Conservation (phyloP, 2,797 vertebrate species). For the Nannoperca obscura region DNA sequence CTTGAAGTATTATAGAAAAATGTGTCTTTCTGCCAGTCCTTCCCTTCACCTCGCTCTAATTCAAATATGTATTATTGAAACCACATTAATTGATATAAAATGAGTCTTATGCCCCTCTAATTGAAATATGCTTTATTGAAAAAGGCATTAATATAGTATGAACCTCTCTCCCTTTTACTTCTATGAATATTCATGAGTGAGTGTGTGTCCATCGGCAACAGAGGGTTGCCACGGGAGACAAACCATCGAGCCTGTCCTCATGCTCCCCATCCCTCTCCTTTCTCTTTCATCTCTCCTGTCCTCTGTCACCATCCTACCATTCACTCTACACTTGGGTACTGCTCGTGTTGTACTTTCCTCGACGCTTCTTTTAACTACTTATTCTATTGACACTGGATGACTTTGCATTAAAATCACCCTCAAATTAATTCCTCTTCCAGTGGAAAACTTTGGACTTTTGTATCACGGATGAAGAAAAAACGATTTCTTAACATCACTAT, state of each 20-base stretch:
- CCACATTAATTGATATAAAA: slow-evolving; percentile 68
- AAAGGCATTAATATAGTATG: slow-evolving; percentile 74
- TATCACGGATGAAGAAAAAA: not conserved
- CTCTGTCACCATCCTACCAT: slow-evolving; percentile 50
- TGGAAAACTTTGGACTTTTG: not conserved
- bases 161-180: slow-evolving; percentile 56
- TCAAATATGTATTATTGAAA: slow-evolving; percentile 78
- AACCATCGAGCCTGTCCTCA: slow-evolving; percentile 58
- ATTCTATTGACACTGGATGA: not conserved
- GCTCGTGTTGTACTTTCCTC: slow-evolving; percentile 17
- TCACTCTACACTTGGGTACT: slow-evolving; percentile 41
- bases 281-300: slow-evolving; percentile 67
- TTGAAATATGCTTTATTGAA: slow-evolving; percentile 81
- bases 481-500: not conserved
- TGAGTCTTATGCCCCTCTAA: slow-evolving; percentile 61
- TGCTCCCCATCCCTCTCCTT: slow-evolving; percentile 66
- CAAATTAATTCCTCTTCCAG: not conserved
- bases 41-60: slow-evolving; percentile 51
- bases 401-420: not conserved
- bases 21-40: slow-evolving; percentile 22
- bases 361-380: not conserved
- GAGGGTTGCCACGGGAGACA: slow-evolving; percentile 78
- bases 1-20: slow-evolving; percentile 7
- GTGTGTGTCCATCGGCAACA: slow-evolving; percentile 49
- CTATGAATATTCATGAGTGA: slow-evolving; percentile 78